Evolutionary conservation across 2,888 invertebrate genomes (phyloP), one percentile per base, ranked within the genome.

Genomic region (Phragmatobia fuliginosa): DNA sequence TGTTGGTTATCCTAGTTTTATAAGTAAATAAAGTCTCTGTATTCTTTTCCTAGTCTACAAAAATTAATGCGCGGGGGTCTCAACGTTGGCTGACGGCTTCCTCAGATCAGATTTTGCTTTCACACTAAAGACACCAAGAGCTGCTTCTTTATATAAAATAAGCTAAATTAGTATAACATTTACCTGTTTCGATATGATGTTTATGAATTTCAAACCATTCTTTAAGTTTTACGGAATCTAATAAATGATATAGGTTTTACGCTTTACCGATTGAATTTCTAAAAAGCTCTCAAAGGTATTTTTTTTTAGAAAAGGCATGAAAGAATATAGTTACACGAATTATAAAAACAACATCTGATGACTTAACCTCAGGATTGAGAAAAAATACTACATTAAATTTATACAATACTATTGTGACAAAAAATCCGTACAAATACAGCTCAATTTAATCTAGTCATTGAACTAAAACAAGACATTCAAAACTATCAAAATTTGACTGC

Each of bases 91-190:
- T 76, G 84, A 82, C 84, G 77, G 86, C 90, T 91, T 91, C 91
- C 92, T 90, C 76, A 86, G 88, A 92, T 90, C 91, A 90, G 90
- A 88, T 91, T 91, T 90, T 90, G 89, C 92, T 91, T 91, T 92
- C 88, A 91, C 87, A 82, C 88, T 83, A 85, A 87, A 81, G 81
- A 81, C 62, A 36, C 31, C 38, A 38, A 56, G 56, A 85, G 83
- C 85, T 62, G 67, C 49, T 71, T 32, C 68, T 74, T 74, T 72
- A 72, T 72, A 72, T 69, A 72, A 74, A 56, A 64, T 76, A 80
- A 28, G 38, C 25, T 52, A 68, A 71, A 68, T 66, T 66, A 68
- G 65, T 56, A 28, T 21, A 33, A 52, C n/a, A 25, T 59, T 45
- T 52, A 52, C 10, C n/a, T 25, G 21, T 16, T 64, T 33, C 25